These are phyloP conservation scores for Trichonephila clavipes DNA, from an alignment of 1,140 invertebrate species.

Conservation along the genomic window DNA sequence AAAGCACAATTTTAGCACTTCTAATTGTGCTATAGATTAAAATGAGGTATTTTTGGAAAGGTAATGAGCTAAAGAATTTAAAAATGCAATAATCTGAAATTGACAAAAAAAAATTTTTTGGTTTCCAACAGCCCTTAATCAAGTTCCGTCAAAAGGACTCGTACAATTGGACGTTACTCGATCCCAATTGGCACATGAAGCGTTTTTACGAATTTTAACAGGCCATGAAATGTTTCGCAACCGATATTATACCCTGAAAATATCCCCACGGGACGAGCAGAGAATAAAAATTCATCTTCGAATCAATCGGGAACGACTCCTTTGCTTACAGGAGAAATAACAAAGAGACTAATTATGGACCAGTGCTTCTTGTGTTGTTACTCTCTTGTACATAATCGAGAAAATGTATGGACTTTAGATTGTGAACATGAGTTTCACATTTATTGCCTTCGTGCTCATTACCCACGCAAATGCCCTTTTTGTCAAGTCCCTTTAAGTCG, in stretches of 20 bases:
- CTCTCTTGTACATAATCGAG: no score
- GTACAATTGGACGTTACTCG: no score
- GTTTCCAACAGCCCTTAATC: no score
- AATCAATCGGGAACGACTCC: background rate
- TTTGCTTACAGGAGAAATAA: background rate
- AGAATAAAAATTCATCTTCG: background rate
- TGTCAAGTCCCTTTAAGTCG: background rate
- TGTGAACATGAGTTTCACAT: background rate
- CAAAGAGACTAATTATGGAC: no score
- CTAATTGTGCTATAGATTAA: no score
- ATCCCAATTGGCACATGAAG: background rate
- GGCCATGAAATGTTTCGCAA: background rate
- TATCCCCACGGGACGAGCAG: background rate
- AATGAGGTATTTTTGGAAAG: no score
- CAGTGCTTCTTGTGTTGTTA: no score
- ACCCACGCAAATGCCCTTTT: background rate
- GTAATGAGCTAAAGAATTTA: no score
- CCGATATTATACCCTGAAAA: background rate
- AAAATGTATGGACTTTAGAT: background rate
- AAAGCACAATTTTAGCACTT: no score
- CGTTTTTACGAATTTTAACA: background rate
- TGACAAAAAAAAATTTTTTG: no score
- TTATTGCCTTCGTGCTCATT: background rate
- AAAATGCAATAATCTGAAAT: no score
- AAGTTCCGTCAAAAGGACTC: no score